A percentile compares a stretch with the other conserved stretches of the same genome.
Evolutionary conservation across 2,888 invertebrate species (phyloP).

Genomic region (Brachyopa scutellaris): DNA sequence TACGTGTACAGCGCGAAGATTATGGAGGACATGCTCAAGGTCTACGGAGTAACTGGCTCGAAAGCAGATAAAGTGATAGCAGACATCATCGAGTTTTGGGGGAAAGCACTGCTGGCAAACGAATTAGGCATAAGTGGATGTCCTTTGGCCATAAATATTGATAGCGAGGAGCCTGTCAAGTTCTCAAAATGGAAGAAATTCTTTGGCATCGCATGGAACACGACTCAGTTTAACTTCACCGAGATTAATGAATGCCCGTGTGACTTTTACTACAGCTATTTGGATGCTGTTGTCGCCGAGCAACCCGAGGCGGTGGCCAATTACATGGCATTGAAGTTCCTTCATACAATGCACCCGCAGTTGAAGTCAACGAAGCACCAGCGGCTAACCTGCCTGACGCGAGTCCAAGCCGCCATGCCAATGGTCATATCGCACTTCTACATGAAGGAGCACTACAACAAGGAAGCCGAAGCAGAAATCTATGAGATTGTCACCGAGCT

Average conservation of each 20-base stretch:
- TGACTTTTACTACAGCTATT: constrained; percentile 74
- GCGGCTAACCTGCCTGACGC: constrained; percentile 33
- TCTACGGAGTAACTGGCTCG: constrained; percentile 75
- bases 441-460: constrained; percentile 76
- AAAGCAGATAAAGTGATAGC: constrained; percentile 73
- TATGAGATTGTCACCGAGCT: constrained; percentile 75
- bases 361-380: constrained; percentile 75
- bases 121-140: too few relatives aligned
- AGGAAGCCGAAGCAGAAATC: constrained; percentile 75
- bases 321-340: constrained; percentile 78
- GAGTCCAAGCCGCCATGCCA: constrained; percentile 29
- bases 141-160: too few relatives aligned
- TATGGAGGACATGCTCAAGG: constrained; percentile 76
- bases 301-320: constrained; percentile 78
- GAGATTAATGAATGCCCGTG: constrained; percentile 73
- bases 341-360: constrained; percentile 77
- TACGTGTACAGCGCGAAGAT: constrained; percentile 76
- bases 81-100: constrained; percentile 77
- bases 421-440: constrained; percentile 39
- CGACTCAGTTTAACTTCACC: constrained; percentile 36
- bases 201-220: constrained; percentile 77
- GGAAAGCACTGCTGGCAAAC: constrained; percentile 72
- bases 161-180: too few relatives aligned
- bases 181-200: constrained; percentile 75
- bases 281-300: constrained; percentile 75